phyloP scores from a whole-genome alignment of 2,113 vertebrate genomes.

The Myotis yumanensis region DNA sequence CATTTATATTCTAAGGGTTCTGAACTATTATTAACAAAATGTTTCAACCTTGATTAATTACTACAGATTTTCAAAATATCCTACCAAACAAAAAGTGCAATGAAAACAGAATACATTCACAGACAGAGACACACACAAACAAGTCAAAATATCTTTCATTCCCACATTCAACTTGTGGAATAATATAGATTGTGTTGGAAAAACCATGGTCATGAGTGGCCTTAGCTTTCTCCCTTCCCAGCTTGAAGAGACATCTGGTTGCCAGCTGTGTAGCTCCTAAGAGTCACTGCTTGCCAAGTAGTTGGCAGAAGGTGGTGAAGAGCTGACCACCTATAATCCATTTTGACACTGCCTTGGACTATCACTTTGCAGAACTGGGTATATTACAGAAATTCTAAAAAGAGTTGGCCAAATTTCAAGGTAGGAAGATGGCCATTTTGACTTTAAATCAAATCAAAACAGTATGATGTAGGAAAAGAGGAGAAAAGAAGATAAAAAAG shows the following conservation, averaged over 20 bases:
- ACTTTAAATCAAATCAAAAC: slow-evolving; percentile 44
- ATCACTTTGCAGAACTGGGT: slow-evolving; percentile 13
- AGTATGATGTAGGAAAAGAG: background rate
- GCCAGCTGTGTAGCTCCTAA: slow-evolving; percentile 8
- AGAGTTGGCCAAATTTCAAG: slow-evolving; percentile 43
- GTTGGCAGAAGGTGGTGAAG: background rate
- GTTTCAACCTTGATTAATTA: slow-evolving; percentile 21
- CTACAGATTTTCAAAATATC: slow-evolving; percentile 23
- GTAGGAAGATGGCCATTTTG: slow-evolving; percentile 13
- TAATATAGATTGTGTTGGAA: background rate
- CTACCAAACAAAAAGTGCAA: slow-evolving; percentile 7
- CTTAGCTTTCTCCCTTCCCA: slow-evolving; percentile 24
- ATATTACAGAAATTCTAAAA: slow-evolving; percentile 39
- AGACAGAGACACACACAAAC: background rate
- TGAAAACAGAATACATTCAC: background rate
- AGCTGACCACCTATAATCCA: slow-evolving; percentile 41
- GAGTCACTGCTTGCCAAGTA: slow-evolving; percentile 28
- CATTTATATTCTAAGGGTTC: slow-evolving; percentile 5
- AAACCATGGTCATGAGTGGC: background rate
- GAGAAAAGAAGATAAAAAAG: background rate
- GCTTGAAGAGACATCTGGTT: slow-evolving; percentile 18
- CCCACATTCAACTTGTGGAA: slow-evolving; percentile 10
- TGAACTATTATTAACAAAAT: slow-evolving; percentile 20
- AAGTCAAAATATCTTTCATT: background rate
- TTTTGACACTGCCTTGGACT: slow-evolving; percentile 32